A percentile compares a stretch with the other conserved stretches of the same genome.
Evolutionary conservation across 2,113 vertebrate genomes (phyloP).

Genomic region (Muscicapa adusta): DNA sequence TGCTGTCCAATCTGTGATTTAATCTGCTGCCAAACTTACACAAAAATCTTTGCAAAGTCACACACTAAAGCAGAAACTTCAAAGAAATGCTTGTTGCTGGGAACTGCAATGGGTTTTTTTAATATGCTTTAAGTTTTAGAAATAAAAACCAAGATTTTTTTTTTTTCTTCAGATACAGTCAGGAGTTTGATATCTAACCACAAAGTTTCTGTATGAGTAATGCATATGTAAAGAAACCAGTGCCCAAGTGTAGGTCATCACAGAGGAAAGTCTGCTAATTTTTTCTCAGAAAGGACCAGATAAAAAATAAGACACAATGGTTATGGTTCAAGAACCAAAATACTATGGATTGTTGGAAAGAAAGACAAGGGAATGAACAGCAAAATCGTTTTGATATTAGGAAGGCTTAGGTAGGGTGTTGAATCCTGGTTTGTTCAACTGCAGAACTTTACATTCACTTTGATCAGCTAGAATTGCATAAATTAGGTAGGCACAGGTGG

Average conservation of each 20-base stretch:
- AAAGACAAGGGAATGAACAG: neutral
- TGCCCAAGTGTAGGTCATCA: neutral
- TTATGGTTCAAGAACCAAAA: neutral
- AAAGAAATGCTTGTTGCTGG: neutral
- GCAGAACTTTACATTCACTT: neutral
- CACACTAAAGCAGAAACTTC: conserved; percentile 7
- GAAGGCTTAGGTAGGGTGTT: neutral
- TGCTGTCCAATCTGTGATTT: conserved; percentile 10
- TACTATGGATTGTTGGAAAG: neutral
- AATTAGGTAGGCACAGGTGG: neutral
- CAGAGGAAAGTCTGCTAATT: neutral
- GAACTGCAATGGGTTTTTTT: neutral
- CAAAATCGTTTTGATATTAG: neutral
- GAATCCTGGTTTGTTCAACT: neutral
- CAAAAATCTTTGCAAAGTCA: conserved; percentile 9
- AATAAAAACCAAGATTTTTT: neutral
- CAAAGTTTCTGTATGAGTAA: neutral
- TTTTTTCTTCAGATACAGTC: neutral
- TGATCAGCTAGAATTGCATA: neutral
- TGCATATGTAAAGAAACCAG: neutral
- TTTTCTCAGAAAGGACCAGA: neutral
- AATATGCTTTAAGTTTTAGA: neutral
- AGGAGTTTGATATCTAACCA: neutral
- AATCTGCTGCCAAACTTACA: conserved; percentile 1
- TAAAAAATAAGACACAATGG: neutral